Evolutionary conservation across 53 echinoderm and acorn worm species (phyloP).

Genomic region (Pentamera pediparva): DNA sequence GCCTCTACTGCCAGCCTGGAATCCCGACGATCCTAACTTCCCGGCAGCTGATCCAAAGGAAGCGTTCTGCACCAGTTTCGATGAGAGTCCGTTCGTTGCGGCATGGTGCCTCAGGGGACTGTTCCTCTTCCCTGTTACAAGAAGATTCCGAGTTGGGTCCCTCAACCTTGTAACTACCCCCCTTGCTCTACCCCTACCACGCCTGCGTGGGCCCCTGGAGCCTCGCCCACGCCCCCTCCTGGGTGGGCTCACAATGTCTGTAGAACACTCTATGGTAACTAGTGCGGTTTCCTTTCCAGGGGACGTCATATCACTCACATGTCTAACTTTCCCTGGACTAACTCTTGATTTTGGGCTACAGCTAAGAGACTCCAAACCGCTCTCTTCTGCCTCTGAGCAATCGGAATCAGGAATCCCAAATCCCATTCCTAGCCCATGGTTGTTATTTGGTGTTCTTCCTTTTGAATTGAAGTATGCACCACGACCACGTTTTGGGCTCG

Average conservation of each 20-base stretch:
- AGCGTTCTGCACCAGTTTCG: background rate
- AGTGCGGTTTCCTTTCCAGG: too few species aligned
- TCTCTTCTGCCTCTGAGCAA: too few species aligned
- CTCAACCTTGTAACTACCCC: background rate
- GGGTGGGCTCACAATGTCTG: background rate
- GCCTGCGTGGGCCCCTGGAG: background rate
- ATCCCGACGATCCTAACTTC: background rate
- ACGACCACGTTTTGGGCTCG: too few species aligned
- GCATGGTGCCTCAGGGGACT: slow-evolving; percentile 7
- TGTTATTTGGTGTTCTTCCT: too few species aligned
- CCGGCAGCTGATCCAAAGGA: background rate
- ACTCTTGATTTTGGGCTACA: too few species aligned
- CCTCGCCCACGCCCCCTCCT: slow-evolving; percentile 4
- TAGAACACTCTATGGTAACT: background rate
- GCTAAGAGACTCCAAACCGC: too few species aligned
- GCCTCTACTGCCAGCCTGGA: background rate
- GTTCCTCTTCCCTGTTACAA: slow-evolving; percentile 12
- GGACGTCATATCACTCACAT: too few species aligned
- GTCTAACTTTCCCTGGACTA: too few species aligned
- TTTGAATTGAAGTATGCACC: too few species aligned
- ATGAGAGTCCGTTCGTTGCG: background rate
- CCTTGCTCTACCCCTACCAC: background rate
- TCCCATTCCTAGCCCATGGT: too few species aligned
- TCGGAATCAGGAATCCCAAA: too few species aligned
- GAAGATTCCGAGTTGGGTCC: background rate